A percentile compares a stretch with the other conserved stretches of the same genome.
These are phyloP conservation scores for Scalopus aquaticus DNA, from an alignment of 2,113 vertebrate species.

Conservation along the genomic window DNA sequence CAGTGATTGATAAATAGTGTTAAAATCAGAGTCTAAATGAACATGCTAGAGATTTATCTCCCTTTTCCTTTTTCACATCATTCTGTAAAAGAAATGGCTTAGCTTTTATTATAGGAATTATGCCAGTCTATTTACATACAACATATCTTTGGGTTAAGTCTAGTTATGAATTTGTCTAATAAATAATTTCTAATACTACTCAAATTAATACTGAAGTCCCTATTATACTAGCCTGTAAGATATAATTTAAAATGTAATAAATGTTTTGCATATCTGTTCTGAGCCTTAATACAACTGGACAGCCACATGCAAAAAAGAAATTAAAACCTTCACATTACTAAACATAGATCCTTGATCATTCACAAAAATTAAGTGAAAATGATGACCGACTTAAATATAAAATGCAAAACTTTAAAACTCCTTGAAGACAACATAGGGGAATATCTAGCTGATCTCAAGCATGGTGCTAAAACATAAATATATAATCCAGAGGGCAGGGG, in stretches of 20 bases:
- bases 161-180: not conserved
- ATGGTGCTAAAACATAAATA: not conserved
- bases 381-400: not conserved
- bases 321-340: not conserved
- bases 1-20: conserved; percentile 56
- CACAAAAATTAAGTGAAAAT: not conserved
- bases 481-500: too few relatives aligned
- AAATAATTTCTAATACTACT: not conserved
- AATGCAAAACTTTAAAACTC: not conserved
- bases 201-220: not conserved
- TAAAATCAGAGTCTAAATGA: conserved; percentile 65
- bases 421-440: not conserved
- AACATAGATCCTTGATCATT: not conserved
- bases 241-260: conserved; percentile 8
- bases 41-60: conserved; percentile 70
- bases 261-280: not conserved
- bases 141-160: not conserved
- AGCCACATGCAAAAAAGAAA: not conserved
- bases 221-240: not conserved
- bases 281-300: not conserved
- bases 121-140: not conserved
- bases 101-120: not conserved
- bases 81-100: conserved; percentile 35
- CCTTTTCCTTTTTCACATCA: conserved; percentile 72
- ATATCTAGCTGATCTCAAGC: not conserved